Base-by-base conservation (phyloP, 23 tunicate genomes). In the Trididemnum miniatum region DNA sequence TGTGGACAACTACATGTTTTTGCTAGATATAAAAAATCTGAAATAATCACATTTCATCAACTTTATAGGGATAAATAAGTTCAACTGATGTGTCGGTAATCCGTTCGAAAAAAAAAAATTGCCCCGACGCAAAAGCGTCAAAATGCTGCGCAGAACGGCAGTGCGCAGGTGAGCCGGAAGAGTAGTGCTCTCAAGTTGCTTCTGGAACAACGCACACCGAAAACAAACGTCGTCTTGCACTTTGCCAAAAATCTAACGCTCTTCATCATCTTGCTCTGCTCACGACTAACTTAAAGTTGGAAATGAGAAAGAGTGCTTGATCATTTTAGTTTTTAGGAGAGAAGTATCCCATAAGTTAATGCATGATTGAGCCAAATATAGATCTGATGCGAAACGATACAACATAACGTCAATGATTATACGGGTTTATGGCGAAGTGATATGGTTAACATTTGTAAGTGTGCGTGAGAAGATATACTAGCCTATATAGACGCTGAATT, bases 291-390 rank as follows among this genome's bases (percentile, higher is more conserved):
- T 7, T 9, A 44, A 44, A 7, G 54, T 44, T 44, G 54, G 54
- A 44, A 44, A 44, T 44, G 15, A 44, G 54, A 44, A 44, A 44
- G 23, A 18, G 75, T 5, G 75, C 37, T 30, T 38, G 38, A 9
- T 31, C n/a, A 38, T 3, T 30, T 30, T 67, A 12, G 20, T 3
- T 67, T 31, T 5, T 5, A 31, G 38, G 38, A 31, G 38, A 67
- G 75, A 7, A 62, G n/a, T 22, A 3, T 62, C 25, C 7, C 3
- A 32, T 32, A 67, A 31, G 7, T 31, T 12, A 33, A 31, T 2
- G 75, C 75, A 67, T 67, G 75, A 3, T 32, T 67, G 38, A 12
- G 37, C 75, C 75, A 67, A 67, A 67, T 67, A 31, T 67, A 32
- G 75, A 67, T 62, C n/a, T 62, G 27, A 62, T 20, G 7, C 38